A percentile compares a stretch with the other conserved stretches of the same genome.
These are phyloP conservation scores for Tribolium madens DNA, from an alignment of 1,140 invertebrate species.

Conservation along the genomic window DNA sequence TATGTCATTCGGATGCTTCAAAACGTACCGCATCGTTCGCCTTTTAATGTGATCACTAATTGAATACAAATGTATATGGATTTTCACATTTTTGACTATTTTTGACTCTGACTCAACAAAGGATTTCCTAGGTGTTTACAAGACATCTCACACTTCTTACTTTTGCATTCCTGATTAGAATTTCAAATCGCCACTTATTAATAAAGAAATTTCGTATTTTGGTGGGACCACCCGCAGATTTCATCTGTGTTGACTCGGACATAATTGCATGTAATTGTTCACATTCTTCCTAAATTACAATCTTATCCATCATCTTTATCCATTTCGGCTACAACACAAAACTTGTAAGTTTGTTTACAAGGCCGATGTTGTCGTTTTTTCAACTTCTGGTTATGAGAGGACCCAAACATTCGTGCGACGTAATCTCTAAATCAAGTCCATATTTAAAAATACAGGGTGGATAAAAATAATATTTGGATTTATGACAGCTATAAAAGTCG, in stretches of 20 bases:
- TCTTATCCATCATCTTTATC: conserved; percentile 30
- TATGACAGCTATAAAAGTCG: conserved; percentile 19
- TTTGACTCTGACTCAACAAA: background rate
- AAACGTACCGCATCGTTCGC: background rate
- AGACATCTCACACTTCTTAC: background rate
- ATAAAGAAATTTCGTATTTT: conserved; percentile 11
- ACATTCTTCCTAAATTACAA: conserved; percentile 28
- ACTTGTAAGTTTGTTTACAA: conserved; percentile 34
- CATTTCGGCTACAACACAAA: conserved; percentile 22
- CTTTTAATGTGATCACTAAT: conserved; percentile 42
- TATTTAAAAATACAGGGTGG: conserved; percentile 26
- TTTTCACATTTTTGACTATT: conserved; percentile 32
- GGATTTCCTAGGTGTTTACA: conserved; percentile 3
- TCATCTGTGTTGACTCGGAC: conserved; percentile 14
- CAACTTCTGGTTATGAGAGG: background rate
- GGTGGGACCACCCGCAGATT: conserved; percentile 13
- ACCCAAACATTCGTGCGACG: conserved; percentile 1
- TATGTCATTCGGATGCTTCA: conserved; percentile 34
- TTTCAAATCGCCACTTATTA: too few relatives aligned
- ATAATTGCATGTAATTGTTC: conserved; percentile 32
- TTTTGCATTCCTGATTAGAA: background rate
- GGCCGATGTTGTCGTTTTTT: conserved; percentile 21
- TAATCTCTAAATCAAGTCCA: conserved; percentile 25
- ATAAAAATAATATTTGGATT: conserved; percentile 27
- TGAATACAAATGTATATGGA: conserved; percentile 34